Conservation (phyloP, 2,113 vertebrate genomes). For the Passer domesticus region DNA sequence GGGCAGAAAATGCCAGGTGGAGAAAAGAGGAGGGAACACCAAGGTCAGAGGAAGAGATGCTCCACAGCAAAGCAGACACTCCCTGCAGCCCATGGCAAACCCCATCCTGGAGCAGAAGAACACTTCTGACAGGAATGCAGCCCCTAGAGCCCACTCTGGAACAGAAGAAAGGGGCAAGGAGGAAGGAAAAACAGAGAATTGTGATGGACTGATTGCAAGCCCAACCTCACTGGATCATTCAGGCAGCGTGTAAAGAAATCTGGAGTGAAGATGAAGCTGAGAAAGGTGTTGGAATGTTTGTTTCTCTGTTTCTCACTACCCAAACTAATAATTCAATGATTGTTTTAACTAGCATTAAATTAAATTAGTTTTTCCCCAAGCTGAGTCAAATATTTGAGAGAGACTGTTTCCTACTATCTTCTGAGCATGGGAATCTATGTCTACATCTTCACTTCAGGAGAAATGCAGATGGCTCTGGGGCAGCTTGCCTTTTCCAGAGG, state of each 20-base stretch:
- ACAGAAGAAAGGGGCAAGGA: background rate
- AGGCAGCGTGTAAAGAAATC: background rate
- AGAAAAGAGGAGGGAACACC: background rate
- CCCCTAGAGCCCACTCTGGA: background rate
- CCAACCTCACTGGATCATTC: rapidly evolving
- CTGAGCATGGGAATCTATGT: background rate
- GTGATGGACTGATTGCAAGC: background rate
- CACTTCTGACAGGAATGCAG: background rate
- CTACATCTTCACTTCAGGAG: background rate
- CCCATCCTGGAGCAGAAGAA: background rate
- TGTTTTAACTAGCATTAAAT: background rate
- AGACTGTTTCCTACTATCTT: background rate
- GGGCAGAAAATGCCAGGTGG: background rate
- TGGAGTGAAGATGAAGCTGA: background rate
- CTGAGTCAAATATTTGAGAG: background rate
- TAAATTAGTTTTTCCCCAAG: background rate
- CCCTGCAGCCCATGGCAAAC: rapidly evolving
- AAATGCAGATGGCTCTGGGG: background rate
- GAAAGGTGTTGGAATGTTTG: background rate
- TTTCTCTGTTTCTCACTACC: background rate
- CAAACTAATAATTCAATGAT: background rate
- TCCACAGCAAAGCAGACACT: background rate
- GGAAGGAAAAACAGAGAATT: background rate
- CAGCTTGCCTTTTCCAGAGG: background rate
- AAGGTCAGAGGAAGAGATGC: background rate